phyloP scores from a whole-genome alignment of 1,140 invertebrate species.

The Lepidostoma basale region DNA sequence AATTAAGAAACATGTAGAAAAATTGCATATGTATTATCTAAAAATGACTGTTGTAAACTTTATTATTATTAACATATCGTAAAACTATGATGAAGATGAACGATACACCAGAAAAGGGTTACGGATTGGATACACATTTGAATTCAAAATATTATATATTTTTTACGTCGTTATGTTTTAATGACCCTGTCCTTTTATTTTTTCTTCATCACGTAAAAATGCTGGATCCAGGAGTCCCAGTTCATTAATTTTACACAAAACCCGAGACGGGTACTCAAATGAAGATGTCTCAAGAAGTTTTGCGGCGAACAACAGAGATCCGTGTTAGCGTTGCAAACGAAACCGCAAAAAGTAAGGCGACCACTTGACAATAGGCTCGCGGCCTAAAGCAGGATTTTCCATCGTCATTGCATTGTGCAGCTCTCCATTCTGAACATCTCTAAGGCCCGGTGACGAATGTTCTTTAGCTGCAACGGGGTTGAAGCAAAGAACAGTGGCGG shows the following conservation, averaged over 20 bases:
- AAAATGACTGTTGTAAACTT: too few species aligned
- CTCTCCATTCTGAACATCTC: not conserved
- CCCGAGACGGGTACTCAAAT: not conserved
- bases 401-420: constrained; percentile 1
- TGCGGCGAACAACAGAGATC: not conserved
- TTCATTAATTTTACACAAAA: too few species aligned
- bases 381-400: constrained; percentile 1
- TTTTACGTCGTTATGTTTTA: not conserved
- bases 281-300: constrained; percentile 1
- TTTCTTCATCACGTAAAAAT: not conserved
- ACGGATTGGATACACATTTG: not conserved
- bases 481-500: not conserved
- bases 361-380: constrained; percentile 7
- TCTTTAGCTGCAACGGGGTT: not conserved
- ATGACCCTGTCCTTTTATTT: not conserved
- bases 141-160: not conserved
- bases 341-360: not conserved
- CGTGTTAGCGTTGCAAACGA: constrained; percentile 6
- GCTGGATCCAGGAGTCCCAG: not conserved
- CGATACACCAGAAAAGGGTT: too few species aligned
- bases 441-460: not conserved
- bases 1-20: too few species aligned
- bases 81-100: too few species aligned
- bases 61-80: too few species aligned
- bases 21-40: too few species aligned